phyloP scores from a whole-genome alignment of 2,797 vertebrate genomes.

The Cynodonichthys magdalenae region DNA sequence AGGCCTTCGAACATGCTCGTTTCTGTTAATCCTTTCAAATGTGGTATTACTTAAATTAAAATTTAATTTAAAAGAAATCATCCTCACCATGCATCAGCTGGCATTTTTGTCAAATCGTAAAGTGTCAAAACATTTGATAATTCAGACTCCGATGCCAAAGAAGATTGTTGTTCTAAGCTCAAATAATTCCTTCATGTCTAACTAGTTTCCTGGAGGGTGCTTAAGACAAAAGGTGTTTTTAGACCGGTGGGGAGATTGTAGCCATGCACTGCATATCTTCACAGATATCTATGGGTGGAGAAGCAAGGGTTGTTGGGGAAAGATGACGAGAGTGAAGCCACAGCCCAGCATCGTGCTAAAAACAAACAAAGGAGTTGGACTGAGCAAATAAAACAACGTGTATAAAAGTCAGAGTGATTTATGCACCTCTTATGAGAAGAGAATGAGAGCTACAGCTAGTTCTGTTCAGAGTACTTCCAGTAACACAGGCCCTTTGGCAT shows the following conservation, averaged over 20 bases:
- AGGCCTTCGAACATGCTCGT: neutral
- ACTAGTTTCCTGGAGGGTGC: neutral
- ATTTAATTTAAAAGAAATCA: too few relatives aligned
- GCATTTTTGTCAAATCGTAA: neutral
- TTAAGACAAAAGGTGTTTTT: constrained; percentile 22
- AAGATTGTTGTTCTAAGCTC: neutral
- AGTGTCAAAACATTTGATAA: constrained; percentile 1
- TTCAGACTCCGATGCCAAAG: neutral
- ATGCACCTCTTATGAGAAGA: constrained; percentile 32
- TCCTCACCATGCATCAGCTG: neutral
- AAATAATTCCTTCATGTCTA: too few relatives aligned
- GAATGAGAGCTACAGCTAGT: constrained; percentile 18
- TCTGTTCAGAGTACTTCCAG: constrained; percentile 44
- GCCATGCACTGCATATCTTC: constrained; percentile 62
- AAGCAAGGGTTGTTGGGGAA: constrained; percentile 9
- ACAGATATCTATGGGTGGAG: constrained; percentile 42
- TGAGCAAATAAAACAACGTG: neutral
- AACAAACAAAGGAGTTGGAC: neutral
- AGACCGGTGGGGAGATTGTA: constrained; percentile 47
- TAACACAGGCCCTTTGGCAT: constrained; percentile 61
- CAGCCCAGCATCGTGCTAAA: constrained; percentile 24
- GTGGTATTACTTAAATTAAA: too few relatives aligned
- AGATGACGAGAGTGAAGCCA: constrained; percentile 1
- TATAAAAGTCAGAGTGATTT: constrained; percentile 28
- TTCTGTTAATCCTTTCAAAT: neutral